Percentiles rank a stretch among this genome's conserved stretches.
Evolutionary conservation across 2,888 invertebrate species (phyloP).

Genomic region (Netelia fuscicornis): DNA sequence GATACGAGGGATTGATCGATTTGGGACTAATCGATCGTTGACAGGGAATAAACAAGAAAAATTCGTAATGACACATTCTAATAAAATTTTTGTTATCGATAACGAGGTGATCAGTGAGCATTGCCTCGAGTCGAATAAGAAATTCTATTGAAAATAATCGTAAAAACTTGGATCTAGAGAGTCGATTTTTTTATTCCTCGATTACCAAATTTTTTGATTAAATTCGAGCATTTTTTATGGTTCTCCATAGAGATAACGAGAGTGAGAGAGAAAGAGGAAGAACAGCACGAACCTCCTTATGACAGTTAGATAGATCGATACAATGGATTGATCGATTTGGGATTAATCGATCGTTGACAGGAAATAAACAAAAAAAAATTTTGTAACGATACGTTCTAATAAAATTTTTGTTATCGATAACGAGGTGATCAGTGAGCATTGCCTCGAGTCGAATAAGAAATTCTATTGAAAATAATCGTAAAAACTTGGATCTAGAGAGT

Average conservation of each 20-base stretch:
- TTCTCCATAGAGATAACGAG: slow-evolving; percentile 57
- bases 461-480: slow-evolving; percentile 65
- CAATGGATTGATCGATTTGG: no score
- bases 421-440: no score
- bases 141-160: slow-evolving; percentile 65
- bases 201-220: slow-evolving; percentile 79
- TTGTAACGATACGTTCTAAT: no score
- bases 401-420: no score
- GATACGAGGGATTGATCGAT: neutral
- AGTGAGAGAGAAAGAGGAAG: slow-evolving; percentile 37
- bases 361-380: no score
- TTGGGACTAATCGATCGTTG: neutral
- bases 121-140: neutral
- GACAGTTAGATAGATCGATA: slow-evolving; percentile 1
- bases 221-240: slow-evolving; percentile 77
- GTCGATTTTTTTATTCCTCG: slow-evolving; percentile 66
- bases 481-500: slow-evolving; percentile 47
- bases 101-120: no score
- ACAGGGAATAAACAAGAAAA: no score
- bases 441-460: neutral
- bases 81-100: no score
- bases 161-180: slow-evolving; percentile 49
- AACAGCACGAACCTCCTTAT: slow-evolving; percentile 36
- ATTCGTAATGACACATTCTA: no score
- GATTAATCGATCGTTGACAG: neutral